These are phyloP conservation scores for Agrotis segetum DNA, from an alignment of 2,888 invertebrate species.

Conservation along the genomic window DNA sequence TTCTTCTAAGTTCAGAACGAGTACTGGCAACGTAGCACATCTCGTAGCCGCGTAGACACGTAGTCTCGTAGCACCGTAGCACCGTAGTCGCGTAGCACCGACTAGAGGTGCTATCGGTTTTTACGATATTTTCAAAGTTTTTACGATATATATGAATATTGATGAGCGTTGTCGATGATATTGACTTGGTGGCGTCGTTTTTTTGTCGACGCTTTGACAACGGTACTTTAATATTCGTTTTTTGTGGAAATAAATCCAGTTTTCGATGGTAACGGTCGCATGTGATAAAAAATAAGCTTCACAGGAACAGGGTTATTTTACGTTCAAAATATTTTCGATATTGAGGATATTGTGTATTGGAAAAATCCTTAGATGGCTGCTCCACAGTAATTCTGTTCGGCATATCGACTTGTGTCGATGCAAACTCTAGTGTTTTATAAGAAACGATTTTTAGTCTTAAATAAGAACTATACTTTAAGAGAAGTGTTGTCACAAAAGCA, in stretches of 20 bases:
- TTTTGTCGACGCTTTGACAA: constrained; percentile 43
- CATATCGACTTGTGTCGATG: neutral
- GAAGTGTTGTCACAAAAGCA: too few species aligned
- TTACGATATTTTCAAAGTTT: constrained; percentile 52
- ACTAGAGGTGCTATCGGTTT: constrained; percentile 38
- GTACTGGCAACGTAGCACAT: constrained; percentile 53
- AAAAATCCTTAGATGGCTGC: neutral
- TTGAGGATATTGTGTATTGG: neutral
- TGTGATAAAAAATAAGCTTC: constrained; percentile 25
- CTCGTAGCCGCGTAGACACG: constrained; percentile 35
- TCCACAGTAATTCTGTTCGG: neutral
- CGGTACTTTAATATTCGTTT: constrained; percentile 16
- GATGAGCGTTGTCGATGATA: constrained; percentile 54
- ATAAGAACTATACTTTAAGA: too few species aligned
- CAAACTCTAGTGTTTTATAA: too few species aligned
- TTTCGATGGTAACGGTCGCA: neutral
- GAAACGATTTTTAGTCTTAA: too few species aligned
- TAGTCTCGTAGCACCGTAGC: constrained; percentile 39
- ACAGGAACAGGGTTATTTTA: too few species aligned
- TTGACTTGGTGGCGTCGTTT: constrained; percentile 34
- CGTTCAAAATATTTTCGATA: neutral
- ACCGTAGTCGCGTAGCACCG: constrained; percentile 39
- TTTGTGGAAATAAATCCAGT: constrained; percentile 36
- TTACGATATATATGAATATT: constrained; percentile 57
- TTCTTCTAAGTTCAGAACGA: constrained; percentile 48